Percentiles rank a stretch among this genome's conserved stretches.
phyloP scores from a whole-genome alignment of 2,888 invertebrate genomes.

The Noctua pronuba region DNA sequence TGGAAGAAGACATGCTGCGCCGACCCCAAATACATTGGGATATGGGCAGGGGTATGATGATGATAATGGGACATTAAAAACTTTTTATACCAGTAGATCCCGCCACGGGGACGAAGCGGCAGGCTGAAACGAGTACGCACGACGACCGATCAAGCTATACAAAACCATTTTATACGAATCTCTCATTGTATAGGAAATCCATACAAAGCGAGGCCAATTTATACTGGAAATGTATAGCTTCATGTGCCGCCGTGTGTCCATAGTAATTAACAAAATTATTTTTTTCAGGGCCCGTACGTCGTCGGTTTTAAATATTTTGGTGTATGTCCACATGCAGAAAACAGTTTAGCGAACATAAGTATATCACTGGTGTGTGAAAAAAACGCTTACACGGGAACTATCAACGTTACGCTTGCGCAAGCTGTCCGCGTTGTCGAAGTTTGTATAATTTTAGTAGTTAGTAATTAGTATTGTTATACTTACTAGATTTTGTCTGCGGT shows the following conservation, averaged over 20 bases:
- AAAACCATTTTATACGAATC: too few relatives aligned
- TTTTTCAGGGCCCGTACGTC: constrained; percentile 42
- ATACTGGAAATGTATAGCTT: too few relatives aligned
- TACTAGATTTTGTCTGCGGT: too few relatives aligned
- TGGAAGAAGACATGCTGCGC: too few relatives aligned
- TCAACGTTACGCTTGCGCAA: constrained; percentile 21
- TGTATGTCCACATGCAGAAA: constrained; percentile 18
- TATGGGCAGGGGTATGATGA: too few relatives aligned
- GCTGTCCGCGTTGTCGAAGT: constrained; percentile 43
- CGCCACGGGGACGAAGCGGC: not conserved
- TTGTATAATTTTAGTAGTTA: constrained; percentile 18
- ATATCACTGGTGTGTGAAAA: not conserved
- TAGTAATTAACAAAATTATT: not conserved
- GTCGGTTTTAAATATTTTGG: constrained; percentile 24
- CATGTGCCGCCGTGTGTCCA: too few relatives aligned
- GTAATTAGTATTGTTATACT: too few relatives aligned
- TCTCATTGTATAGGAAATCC: too few relatives aligned
- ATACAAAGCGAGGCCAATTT: too few relatives aligned
- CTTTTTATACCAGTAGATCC: not conserved
- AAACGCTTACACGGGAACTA: constrained; percentile 23
- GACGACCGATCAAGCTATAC: too few relatives aligned
- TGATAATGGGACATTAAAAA: too few relatives aligned
- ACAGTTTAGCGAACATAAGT: constrained; percentile 22
- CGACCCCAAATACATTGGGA: too few relatives aligned
- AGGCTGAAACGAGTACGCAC: not conserved